phyloP scores from a whole-genome alignment of 2,797 vertebrate genomes.

The Lutra lutra region DNA sequence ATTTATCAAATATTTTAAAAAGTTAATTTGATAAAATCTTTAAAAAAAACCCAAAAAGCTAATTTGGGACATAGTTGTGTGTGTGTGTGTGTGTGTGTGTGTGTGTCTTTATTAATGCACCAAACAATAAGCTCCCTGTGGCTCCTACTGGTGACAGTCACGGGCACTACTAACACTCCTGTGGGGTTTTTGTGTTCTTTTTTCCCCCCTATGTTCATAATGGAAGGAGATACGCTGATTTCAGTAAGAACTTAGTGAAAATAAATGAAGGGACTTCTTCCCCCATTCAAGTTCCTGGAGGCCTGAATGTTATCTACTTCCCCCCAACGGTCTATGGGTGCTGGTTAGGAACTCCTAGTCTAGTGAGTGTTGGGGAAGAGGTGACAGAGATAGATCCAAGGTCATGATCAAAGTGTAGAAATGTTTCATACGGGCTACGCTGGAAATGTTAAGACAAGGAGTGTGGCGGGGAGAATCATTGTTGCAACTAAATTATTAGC shows the following conservation, averaged over 20 bases:
- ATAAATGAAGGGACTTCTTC: neutral
- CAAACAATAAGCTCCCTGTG: neutral
- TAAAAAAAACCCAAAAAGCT: neutral
- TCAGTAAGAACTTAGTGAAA: neutral
- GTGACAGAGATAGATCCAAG: neutral
- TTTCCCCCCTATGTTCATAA: neutral
- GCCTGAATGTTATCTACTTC: neutral
- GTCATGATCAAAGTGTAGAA: neutral
- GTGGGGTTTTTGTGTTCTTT: too few relatives aligned
- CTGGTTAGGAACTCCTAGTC: neutral
- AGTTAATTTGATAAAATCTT: neutral
- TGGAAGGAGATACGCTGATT: neutral
- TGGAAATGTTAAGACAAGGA: neutral
- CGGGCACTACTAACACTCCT: neutral
- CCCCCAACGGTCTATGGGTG: neutral
- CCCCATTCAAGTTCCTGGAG: neutral
- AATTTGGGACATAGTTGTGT: neutral
- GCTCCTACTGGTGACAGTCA: neutral
- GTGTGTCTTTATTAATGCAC: neutral
- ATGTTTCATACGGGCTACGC: neutral
- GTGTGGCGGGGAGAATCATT: neutral
- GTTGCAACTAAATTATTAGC: neutral
- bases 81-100: neutral
- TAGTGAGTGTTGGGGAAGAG: neutral
- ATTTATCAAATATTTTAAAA: slow-evolving; percentile 7